These are phyloP conservation scores for Scomber scombrus DNA, from an alignment of 2,113 vertebrate genomes.

Conservation along the genomic window DNA sequence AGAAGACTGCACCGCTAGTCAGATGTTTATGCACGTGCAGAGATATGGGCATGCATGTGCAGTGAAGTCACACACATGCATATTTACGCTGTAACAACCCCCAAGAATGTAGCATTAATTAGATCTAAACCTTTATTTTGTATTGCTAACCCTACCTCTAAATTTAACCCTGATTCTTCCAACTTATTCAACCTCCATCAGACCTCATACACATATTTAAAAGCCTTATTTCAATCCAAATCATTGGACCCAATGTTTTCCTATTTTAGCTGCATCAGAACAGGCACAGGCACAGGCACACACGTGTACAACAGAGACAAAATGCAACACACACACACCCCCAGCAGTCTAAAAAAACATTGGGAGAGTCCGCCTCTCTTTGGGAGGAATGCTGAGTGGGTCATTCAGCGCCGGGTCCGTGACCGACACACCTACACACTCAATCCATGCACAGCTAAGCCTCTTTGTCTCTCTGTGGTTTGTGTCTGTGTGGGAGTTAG, in stretches of 20 bases:
- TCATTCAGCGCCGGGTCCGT: constrained; percentile 43
- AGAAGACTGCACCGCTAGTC: not conserved
- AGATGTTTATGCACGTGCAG: constrained; percentile 43
- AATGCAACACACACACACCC: constrained; percentile 9
- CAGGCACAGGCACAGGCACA: not conserved
- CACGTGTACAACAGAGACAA: not conserved
- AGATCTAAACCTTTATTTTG: not conserved
- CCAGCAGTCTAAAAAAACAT: constrained; percentile 39
- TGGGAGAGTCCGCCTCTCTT: constrained; percentile 16
- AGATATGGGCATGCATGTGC: constrained; percentile 14
- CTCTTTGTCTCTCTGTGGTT: constrained; percentile 14
- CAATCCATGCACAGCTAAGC: constrained; percentile 10
- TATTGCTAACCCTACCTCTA: not conserved
- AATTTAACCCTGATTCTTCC: not conserved
- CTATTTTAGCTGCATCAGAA: constrained; percentile 15
- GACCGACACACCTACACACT: constrained; percentile 49
- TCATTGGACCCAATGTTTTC: not conserved
- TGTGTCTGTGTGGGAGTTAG: constrained; percentile 39
- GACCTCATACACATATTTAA: not conserved
- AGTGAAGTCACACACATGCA: not conserved
- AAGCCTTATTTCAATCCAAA: constrained; percentile 2
- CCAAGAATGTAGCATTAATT: not conserved
- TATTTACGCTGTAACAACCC: not conserved
- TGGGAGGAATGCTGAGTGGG: constrained; percentile 62
- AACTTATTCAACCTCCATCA: not conserved